Evolutionary conservation across 2,797 vertebrate genomes (phyloP).

Genomic region (Neostethus bicornis): DNA sequence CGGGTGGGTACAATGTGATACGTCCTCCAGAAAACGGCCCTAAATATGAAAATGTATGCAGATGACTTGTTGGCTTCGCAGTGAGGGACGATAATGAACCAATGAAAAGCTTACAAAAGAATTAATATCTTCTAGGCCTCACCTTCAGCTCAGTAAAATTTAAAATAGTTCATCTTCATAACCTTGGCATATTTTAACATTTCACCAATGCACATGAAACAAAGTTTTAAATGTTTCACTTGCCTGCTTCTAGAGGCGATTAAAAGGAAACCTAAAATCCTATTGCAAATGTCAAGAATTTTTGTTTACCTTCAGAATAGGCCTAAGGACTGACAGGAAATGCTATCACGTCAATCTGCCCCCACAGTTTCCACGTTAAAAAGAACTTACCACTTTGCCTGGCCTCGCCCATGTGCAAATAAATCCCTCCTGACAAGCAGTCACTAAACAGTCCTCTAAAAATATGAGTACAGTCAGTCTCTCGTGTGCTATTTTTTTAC

Average conservation of each 20-base stretch:
- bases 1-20: neutral
- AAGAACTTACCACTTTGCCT: constrained; percentile 98
- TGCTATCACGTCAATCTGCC: constrained; percentile 26
- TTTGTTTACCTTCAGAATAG: constrained; percentile 32
- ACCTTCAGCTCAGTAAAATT: constrained; percentile 23
- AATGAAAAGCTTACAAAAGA: constrained; percentile 38
- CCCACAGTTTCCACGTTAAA: constrained; percentile 68
- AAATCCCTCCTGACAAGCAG: constrained; percentile 99
- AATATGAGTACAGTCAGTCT: constrained; percentile 99
- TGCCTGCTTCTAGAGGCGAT: constrained; percentile 36
- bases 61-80: constrained; percentile 49
- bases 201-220: constrained; percentile 35
- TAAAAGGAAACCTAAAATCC: constrained; percentile 45
- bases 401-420: constrained; percentile 99
- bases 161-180: constrained; percentile 37
- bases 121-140: constrained; percentile 35
- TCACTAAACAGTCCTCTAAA: constrained; percentile 99
- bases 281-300: constrained; percentile 38
- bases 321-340: constrained; percentile 28
- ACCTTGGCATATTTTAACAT: constrained; percentile 27
- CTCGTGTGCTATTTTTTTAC: constrained; percentile 99
- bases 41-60: constrained; percentile 31
- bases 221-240: constrained; percentile 39
- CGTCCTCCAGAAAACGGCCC: constrained; percentile 9
- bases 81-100: constrained; percentile 50